Base-by-base conservation (phyloP, 2,113 vertebrate species). In the Abramis brama region DNA sequence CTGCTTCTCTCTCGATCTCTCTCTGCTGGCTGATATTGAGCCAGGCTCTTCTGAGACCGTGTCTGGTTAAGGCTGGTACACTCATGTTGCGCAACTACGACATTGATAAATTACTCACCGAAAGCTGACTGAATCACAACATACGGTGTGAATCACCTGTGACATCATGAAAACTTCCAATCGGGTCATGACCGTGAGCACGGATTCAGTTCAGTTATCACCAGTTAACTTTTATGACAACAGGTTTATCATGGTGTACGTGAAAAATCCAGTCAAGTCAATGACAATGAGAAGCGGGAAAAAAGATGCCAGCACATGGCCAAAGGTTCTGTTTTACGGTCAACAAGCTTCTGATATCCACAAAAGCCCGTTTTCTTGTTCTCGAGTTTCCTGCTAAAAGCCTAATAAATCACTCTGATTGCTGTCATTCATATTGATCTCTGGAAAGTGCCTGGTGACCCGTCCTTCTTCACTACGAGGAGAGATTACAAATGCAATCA, bases 381-480 rank as follows among this genome's bases (percentile, higher is more conserved):
- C 89, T 85, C 86, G 62, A 79, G 79, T 86, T 87, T 83, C 83
- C 30, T 21, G 77, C 86, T 93, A 92, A 93, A 91, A 94, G 93
- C 91, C 91, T 92, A 90, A 93, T 93, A 92, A 91, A 92, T 93
- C 87, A 76, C 83, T 82, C 79, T 60, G 73, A 78, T 78, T 66
- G 87, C 83, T 86, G 92, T 91, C 90, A 89, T 90, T 83, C 55
- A 55, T 76, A 94, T 94, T 86, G 93, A 95, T 93, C 85, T 92
- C 86, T 19, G 84, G 43, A 91, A 90, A 93, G 92, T 93, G 91
- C 88, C 66, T 77, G 78, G 88, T 80, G 93, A 55, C 87, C 85
- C 62, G 91, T 93, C 92, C 92, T 89, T 60, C 36, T 57, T 81
- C 52, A 30, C 25, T 43, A 25, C 23, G 11, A 62, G 33, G 60